Conservation (phyloP, 2,888 invertebrate species). For the Mythimna loreyi region DNA sequence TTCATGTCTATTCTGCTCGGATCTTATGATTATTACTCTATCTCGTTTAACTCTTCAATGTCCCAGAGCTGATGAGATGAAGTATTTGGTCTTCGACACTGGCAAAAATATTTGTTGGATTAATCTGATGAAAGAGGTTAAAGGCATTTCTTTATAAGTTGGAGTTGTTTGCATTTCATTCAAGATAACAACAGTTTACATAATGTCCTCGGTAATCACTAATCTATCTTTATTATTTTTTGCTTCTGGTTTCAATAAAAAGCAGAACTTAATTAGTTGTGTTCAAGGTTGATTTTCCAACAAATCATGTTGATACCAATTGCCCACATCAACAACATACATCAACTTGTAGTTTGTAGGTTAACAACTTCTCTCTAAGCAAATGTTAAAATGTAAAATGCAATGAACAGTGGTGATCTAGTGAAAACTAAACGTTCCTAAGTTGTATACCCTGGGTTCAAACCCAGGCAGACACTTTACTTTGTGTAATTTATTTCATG, state of each 20-base stretch:
- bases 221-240: slow-evolving; percentile 26
- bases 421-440: too few species aligned
- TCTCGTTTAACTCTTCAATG: too few species aligned
- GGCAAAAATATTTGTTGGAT: too few species aligned
- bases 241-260: background rate
- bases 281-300: background rate
- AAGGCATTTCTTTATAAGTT: background rate
- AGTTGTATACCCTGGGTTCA: too few species aligned
- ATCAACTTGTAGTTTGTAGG: slow-evolving; percentile 15
- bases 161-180: slow-evolving; percentile 15
- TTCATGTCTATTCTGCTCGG: too few species aligned
- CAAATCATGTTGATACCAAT: slow-evolving; percentile 7
- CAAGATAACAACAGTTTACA: slow-evolving; percentile 25
- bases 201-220: slow-evolving; percentile 7
- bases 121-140: background rate
- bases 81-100: too few species aligned
- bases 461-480: too few species aligned
- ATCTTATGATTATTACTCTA: too few species aligned
- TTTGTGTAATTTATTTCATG: too few species aligned
- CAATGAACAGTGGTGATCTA: too few species aligned
- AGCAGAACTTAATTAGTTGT: fast-evolving
- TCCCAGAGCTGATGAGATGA: too few species aligned
- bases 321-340: slow-evolving; percentile 3
- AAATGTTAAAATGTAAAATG: background rate
- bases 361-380: background rate